Evolutionary conservation across 2,888 invertebrate genomes (phyloP), one percentile per base, ranked within the genome.

Genomic region (Chrysomela aeneicollis): DNA sequence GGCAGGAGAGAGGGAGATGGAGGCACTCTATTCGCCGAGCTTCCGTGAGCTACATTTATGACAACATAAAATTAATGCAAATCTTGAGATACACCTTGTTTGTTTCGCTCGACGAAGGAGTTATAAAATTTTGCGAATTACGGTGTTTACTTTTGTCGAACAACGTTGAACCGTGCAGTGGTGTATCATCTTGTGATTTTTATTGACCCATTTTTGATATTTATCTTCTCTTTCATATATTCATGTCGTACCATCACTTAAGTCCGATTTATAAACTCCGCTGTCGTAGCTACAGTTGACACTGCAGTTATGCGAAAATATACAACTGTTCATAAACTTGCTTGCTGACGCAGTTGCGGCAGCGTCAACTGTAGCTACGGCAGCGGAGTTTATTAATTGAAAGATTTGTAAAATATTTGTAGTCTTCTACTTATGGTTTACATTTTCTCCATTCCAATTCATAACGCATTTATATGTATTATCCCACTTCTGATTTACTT

Each of bases 51-150:
- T 79, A 79, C 81, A 80, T 81, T 82, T 82, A 82, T 81, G 82
- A 80, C 73, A 78, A 79, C 78, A 81, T 81, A 80, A 82, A 82
- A 82, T 82, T 82, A 82, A 82, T 82, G 82, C 82, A 82, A 82
- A 82, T 82, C 82, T 81, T 79, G 71, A 79, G 79, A 81, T 82
- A 80, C 79, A 81, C 81, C 81, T 81, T 81, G 80, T 80, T 80
- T 79, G 79, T 77, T 75, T 76, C 65, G 58, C 47, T 74, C 67
- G 69, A 69, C 77, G 76, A 79, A 79, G 78, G 78, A 80, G 79
- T 80, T 78, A 79, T 78, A 80, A 78, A 79, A 79, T 78, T 80
- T 59, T 65, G 21, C 46, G 63, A 62, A 64, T 61, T 74, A 72
- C 71, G 72, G 57, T 78, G 79, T 80, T 81, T 79, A 80, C 81